Evolutionary conservation across 2,797 vertebrate species (phyloP).

Genomic region (Heteromormyrus szaboi): DNA sequence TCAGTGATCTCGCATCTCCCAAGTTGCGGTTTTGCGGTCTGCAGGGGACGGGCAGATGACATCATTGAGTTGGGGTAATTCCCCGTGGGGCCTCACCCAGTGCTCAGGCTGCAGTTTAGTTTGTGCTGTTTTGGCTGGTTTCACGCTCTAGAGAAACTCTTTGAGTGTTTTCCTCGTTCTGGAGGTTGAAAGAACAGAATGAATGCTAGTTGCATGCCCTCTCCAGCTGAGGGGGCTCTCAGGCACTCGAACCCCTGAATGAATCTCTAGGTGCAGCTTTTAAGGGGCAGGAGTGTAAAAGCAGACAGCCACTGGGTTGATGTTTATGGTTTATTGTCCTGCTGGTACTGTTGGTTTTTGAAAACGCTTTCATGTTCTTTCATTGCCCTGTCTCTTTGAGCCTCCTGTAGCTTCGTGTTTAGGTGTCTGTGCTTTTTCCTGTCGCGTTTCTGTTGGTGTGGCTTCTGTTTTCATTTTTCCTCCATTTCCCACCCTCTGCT

Average conservation of each 20-base stretch:
- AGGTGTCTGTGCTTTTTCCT: background rate
- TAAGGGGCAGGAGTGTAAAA: background rate
- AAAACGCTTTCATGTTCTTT: background rate
- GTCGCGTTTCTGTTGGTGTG: background rate
- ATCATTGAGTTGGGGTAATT: background rate
- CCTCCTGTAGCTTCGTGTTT: background rate
- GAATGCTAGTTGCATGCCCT: background rate
- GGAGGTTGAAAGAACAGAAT: background rate
- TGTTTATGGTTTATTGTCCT: background rate
- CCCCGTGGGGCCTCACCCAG: background rate
- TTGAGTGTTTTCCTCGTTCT: background rate
- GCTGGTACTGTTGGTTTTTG: background rate
- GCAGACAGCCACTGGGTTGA: background rate
- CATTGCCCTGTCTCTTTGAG: background rate
- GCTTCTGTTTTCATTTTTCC: background rate
- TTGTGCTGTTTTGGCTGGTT: background rate
- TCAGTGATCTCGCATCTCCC: background rate
- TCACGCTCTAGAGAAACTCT: background rate
- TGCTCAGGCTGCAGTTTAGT: background rate
- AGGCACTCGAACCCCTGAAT: background rate
- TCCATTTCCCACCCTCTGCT: background rate
- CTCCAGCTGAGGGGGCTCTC: background rate
- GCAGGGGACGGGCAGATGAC: background rate
- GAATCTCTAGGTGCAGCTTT: background rate
- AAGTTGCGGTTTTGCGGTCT: background rate